These are phyloP conservation scores for Salpingus planirostris DNA, from an alignment of 2,888 invertebrate genomes.

Conservation along the genomic window DNA sequence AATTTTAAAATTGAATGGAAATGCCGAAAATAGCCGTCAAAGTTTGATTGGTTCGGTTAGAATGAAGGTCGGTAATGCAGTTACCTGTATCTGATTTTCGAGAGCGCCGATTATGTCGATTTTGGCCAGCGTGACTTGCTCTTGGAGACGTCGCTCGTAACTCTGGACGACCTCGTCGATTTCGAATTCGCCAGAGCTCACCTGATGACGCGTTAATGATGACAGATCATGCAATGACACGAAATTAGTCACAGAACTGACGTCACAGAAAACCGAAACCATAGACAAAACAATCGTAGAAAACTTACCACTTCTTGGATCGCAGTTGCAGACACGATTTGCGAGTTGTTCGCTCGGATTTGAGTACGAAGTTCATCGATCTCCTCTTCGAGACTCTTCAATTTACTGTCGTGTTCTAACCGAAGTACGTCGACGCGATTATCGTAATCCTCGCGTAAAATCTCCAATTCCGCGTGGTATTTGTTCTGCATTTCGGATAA, in stretches of 20 bases:
- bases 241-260: slow-evolving; percentile 2
- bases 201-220: slow-evolving; percentile 10
- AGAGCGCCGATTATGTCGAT: slow-evolving; percentile 60
- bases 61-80: too few species aligned
- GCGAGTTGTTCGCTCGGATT: slow-evolving; percentile 49
- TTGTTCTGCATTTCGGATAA: slow-evolving; percentile 38
- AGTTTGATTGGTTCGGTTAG: too few species aligned
- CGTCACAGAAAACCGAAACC: too few species aligned
- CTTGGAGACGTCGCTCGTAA: slow-evolving; percentile 49
- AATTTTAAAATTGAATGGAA: too few species aligned
- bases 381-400: slow-evolving; percentile 41
- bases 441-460: slow-evolving; percentile 33
- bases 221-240: slow-evolving; percentile 6
- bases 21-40: too few species aligned
- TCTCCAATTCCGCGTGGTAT: slow-evolving; percentile 39
- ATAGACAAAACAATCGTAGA: too few species aligned
- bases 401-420: slow-evolving; percentile 40
- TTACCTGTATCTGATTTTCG: slow-evolving; percentile 67
- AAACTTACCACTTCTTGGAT: slow-evolving; percentile 45
- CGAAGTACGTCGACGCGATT: slow-evolving; percentile 42
- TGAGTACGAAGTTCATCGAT: too few species aligned
- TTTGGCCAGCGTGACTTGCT: slow-evolving; percentile 55
- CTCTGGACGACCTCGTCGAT: slow-evolving; percentile 39
- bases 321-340: slow-evolving; percentile 16
- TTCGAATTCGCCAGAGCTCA: slow-evolving; percentile 38